A percentile compares a stretch with the other conserved stretches of the same genome.
These are phyloP conservation scores for Aplochiton taeniatus DNA, from an alignment of 2,797 vertebrate species.

Conservation along the genomic window DNA sequence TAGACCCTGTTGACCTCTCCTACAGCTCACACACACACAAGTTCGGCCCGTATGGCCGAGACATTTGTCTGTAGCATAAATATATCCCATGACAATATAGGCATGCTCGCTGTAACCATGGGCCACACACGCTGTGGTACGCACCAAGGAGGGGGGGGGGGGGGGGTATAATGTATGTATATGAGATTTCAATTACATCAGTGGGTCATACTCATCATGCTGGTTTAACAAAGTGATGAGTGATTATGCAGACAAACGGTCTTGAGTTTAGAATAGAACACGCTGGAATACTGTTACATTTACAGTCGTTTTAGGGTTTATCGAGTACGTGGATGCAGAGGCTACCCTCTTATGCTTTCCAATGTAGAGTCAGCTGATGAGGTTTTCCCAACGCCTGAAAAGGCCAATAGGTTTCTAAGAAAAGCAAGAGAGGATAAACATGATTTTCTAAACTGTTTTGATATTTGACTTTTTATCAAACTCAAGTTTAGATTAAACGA, in stretches of 20 bases:
- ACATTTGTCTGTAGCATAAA: constrained; percentile 65
- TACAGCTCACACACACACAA: constrained; percentile 24
- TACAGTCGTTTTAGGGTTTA: no score
- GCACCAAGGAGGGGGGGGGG: constrained; percentile 31
- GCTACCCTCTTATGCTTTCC: no score
- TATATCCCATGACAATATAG: constrained; percentile 51
- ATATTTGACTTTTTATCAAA: no score
- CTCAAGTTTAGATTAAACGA: no score
- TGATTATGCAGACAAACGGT: constrained; percentile 63
- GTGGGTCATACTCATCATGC: constrained; percentile 63
- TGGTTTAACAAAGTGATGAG: constrained; percentile 48
- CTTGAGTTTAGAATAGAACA: constrained; percentile 36
- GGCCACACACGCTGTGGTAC: constrained; percentile 74
- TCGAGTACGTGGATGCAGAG: no score
- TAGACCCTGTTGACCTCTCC: constrained; percentile 18
- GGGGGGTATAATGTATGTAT: constrained; percentile 51
- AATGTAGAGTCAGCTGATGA: no score
- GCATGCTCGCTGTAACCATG: constrained; percentile 28
- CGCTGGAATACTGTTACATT: no score
- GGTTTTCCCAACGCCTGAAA: no score
- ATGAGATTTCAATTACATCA: constrained; percentile 71
- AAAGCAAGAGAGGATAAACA: no score
- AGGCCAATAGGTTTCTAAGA: no score
- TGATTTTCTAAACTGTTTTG: no score
- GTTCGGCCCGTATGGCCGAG: constrained; percentile 21